Evolutionary conservation across 2,888 invertebrate genomes (phyloP).

Genomic region (Nephrocerus scutellatus): DNA sequence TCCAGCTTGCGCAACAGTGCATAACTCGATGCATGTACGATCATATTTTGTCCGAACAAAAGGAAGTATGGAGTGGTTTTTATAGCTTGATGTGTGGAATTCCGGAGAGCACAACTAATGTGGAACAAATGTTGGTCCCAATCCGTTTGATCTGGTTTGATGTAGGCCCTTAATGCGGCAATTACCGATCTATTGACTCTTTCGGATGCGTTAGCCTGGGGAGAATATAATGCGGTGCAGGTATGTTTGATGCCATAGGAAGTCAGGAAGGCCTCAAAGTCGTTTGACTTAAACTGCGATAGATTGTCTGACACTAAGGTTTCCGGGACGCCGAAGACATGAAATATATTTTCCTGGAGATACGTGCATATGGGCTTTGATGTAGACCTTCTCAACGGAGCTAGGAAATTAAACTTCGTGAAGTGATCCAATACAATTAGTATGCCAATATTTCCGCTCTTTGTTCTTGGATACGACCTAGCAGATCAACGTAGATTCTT

Average conservation of each 20-base stretch:
- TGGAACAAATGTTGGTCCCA: conserved; percentile 10
- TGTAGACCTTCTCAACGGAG: conserved; percentile 10
- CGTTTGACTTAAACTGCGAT: conserved; percentile 21
- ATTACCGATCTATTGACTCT: conserved; percentile 16
- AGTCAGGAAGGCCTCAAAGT: conserved; percentile 14
- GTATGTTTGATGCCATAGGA: conserved; percentile 9
- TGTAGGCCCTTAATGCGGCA: conserved; percentile 14
- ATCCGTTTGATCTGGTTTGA: conserved; percentile 13
- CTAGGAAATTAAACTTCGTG: conserved; percentile 14
- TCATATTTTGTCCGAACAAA: conserved; percentile 18
- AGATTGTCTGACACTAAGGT: conserved; percentile 28
- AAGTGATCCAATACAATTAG: conserved; percentile 16
- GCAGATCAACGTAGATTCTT: conserved; percentile 16
- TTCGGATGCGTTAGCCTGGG: conserved; percentile 19
- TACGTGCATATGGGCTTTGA: conserved; percentile 4
- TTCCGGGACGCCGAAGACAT: conserved; percentile 27
- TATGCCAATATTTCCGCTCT: conserved; percentile 11
- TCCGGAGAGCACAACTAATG: conserved; percentile 8
- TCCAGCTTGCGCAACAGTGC: conserved; percentile 6
- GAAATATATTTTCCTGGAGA: conserved; percentile 21
- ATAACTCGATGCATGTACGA: conserved; percentile 12
- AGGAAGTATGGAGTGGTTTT: conserved; percentile 13
- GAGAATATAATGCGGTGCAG: conserved; percentile 15
- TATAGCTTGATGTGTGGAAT: conserved; percentile 6
- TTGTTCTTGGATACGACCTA: conserved; percentile 19